Conservation (phyloP, 2,888 invertebrate genomes). For the Caenorhabditis panamensis region DNA sequence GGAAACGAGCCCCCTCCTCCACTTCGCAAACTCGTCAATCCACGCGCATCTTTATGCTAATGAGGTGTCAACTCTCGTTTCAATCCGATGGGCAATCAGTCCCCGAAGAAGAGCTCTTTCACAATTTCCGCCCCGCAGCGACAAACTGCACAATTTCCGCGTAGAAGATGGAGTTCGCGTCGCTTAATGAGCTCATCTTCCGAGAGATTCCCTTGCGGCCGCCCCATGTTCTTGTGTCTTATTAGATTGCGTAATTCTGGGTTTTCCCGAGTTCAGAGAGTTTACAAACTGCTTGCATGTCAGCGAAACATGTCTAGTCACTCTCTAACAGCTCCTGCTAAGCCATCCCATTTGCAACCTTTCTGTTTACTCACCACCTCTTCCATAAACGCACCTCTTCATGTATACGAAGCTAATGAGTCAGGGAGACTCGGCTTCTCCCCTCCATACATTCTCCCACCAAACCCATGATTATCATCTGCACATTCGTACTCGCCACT, state of each 20-base stretch:
- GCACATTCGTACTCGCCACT: not conserved
- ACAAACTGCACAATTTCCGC: constrained; percentile 52
- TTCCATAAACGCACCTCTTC: constrained; percentile 11
- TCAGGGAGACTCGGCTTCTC: no score
- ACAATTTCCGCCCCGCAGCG: constrained; percentile 48
- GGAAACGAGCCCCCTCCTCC: constrained; percentile 24
- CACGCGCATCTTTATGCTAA: constrained; percentile 55
- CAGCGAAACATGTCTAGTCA: not conserved
- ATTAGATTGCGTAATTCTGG: constrained; percentile 48
- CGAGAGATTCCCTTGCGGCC: constrained; percentile 40
- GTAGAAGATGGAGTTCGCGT: constrained; percentile 24
- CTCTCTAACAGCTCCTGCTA: not conserved
- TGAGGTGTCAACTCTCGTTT: constrained; percentile 60
- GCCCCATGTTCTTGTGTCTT: constrained; percentile 33
- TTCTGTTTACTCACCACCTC: constrained; percentile 19
- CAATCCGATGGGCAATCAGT: constrained; percentile 59
- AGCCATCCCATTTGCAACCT: not conserved
- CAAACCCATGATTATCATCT: constrained; percentile 31
- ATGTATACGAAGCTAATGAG: constrained; percentile 43
- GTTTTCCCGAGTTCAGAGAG: not conserved
- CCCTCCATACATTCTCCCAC: constrained; percentile 11
- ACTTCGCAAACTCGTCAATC: constrained; percentile 34
- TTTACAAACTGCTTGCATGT: not conserved
- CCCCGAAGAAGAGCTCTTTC: constrained; percentile 35
- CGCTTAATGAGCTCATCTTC: constrained; percentile 53